Evolutionary conservation across 2,888 invertebrate species (phyloP), one percentile per base, ranked within the genome.

Genomic region (Napeogenes inachia): DNA sequence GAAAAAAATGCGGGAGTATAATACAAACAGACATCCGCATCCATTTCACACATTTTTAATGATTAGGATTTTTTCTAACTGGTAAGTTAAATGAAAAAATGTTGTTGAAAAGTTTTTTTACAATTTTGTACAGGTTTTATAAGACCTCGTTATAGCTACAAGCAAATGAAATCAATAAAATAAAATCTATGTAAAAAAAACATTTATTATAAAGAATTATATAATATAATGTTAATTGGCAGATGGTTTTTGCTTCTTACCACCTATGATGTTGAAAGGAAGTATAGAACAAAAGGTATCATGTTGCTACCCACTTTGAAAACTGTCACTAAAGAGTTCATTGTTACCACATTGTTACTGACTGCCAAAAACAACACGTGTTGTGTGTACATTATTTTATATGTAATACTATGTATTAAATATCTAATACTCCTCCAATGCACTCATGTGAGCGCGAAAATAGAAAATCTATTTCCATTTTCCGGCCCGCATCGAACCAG

Each of bases 271-370:
- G 10, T 21, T 30, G 21, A 50, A 50, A 30, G 12, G 50, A 21
- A 47, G 47, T 13, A 47, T 6, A 3, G 30, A 50, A 50, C 50
- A 50, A 50, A 50, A 50, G 30, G 50, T 50, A 4, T 50, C 75
- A 66, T 66, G 70, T 81, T 74, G 65, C 78, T 58, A 69, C 68
- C 68, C 61, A 61, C 63, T 65, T 56, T 73, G 59, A 79, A 79
- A 77, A 71, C 79, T 74, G 81, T 54, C 46, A 60, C 57, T 55
- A 45, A 53, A 56, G 54, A 21, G 62, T 46, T n/a, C 62, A 62
- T 55, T 64, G 59, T 58, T 46, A 66, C 6, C 5, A 12, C 13
- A 42, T 45, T 56, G 57, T 33, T 54, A 50, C 47, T 10, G 33
- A 35, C 32, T 61, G 57, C 64, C 55, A 64, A 59, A 55, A 50